phyloP scores from a whole-genome alignment of 2,888 invertebrate genomes.

The Listrodromus nycthemerus region DNA sequence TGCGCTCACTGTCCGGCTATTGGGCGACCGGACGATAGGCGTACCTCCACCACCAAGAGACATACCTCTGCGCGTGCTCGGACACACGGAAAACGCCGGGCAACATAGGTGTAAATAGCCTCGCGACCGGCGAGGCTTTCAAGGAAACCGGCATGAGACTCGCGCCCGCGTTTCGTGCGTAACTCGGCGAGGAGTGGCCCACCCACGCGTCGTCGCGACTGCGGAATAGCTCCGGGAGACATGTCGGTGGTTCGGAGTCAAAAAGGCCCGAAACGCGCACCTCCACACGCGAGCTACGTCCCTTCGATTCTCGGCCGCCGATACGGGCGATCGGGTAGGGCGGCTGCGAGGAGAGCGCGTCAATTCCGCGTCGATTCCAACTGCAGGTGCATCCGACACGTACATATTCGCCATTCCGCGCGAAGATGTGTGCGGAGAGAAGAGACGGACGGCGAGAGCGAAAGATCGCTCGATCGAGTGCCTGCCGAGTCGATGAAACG shows the following conservation, averaged over 20 bases:
- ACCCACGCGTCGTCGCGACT: conserved; percentile 72
- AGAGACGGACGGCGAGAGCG: conserved; percentile 5
- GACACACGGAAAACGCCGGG: conserved; percentile 8
- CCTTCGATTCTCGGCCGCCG: not conserved
- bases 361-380: conserved; percentile 49
- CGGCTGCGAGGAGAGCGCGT: conserved; percentile 68
- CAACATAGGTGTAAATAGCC: not conserved
- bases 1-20: conserved; percentile 39
- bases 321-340: conserved; percentile 20
- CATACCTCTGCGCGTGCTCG: not conserved
- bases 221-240: conserved; percentile 50
- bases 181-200: conserved; percentile 76
- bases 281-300: not conserved
- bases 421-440: no score
- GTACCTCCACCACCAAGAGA: conserved; percentile 11
- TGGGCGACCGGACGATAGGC: conserved; percentile 25
- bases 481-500: conserved; percentile 15
- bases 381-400: conserved; percentile 52
- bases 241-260: conserved; percentile 39
- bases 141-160: conserved; percentile 28
- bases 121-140: not conserved
- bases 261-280: not conserved
- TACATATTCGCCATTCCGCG: conserved; percentile 25
- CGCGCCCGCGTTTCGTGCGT: conserved; percentile 68
- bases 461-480: not conserved